Base-by-base conservation (phyloP, 1,140 invertebrate genomes). In the Paralvinella palmiformis region DNA sequence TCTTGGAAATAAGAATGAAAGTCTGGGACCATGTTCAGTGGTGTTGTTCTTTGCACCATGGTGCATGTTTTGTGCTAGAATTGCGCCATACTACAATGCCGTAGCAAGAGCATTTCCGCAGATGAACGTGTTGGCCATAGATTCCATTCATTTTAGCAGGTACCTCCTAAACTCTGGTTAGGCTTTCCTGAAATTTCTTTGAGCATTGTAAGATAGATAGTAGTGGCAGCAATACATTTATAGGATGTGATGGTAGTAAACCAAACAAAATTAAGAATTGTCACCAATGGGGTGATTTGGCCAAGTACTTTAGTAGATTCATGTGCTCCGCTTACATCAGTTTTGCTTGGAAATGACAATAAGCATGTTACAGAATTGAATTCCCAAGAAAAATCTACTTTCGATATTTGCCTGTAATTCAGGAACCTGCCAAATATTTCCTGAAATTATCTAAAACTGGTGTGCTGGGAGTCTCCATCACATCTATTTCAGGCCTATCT, bases 31-130 rank as follows among this genome's bases (percentile, higher is more conserved):
- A 94, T 83, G 83, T 75, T 24, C 88, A 56, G 69, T 92, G 17
- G 86, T 96, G 0, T 82, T 96, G 64, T 97, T 97, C 79, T 96
- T 90, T 81, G 91, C 92, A 0, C 87, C 87, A 55, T 90, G 88
- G 76, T 96, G 94, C 79, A 86, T 91, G 33, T 95, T 95, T 71
- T 94, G 91, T 77, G 89, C 89, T 62, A 85, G 88, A 71, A 90
- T 91, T 31, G 93, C 92, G 6, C 90, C 91, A 3, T 86, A 92
- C 76, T 93, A 90, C 69, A 97, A 96, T 85, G 90, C 93, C 1
- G 75, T 97, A 72, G 89, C 85, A 64, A 85, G 87, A 72, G 88
- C 87, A 3, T 96, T 91, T 83, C 91, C 92, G 10, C 85, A 88
- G 72, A 83, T 97, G 5, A 89, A 90, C 79, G 86, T 94, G 74